Evolutionary conservation across 2,113 vertebrate genomes (phyloP).

Genomic region (Indri indri): DNA sequence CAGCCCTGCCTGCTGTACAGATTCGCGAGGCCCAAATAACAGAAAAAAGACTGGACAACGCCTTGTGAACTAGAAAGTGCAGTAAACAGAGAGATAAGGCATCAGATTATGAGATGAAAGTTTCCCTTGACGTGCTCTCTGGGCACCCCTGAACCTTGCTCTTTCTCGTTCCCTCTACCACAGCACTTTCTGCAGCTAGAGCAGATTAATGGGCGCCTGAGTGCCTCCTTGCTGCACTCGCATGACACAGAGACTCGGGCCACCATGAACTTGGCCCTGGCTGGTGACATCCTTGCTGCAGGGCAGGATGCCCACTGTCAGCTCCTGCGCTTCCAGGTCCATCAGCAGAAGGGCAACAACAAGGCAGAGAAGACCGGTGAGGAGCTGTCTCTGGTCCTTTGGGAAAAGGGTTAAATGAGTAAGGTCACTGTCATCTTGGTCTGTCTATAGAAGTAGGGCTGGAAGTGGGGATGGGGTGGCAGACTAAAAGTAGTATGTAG

Average conservation of each 20-base stretch:
- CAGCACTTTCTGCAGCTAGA: constrained; percentile 95
- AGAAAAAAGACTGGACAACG: not conserved
- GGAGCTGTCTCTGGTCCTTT: not conserved
- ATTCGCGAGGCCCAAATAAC: not conserved
- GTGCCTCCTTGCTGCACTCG: constrained; percentile 90
- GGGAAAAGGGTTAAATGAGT: not conserved
- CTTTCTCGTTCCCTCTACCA: not conserved
- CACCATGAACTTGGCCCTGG: constrained; percentile 95
- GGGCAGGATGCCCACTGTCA: constrained; percentile 94
- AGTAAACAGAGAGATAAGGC: not conserved
- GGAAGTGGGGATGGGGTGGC: not conserved
- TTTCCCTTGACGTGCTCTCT: not conserved
- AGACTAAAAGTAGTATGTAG: not conserved
- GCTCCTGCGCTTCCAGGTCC: constrained; percentile 86
- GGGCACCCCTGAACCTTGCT: not conserved
- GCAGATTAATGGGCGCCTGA: constrained; percentile 86
- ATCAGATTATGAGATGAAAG: not conserved
- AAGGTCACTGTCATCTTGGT: not conserved
- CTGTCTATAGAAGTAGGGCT: not conserved
- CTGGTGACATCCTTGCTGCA: constrained; percentile 90
- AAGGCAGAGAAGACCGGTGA: constrained; percentile 84
- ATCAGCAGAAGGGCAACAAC: constrained; percentile 50
- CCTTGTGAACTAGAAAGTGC: not conserved
- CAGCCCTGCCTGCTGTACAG: not conserved
- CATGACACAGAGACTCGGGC: constrained; percentile 93